These are phyloP conservation scores for Galeruca laticollis DNA, from an alignment of 2,888 invertebrate species.

Conservation along the genomic window DNA sequence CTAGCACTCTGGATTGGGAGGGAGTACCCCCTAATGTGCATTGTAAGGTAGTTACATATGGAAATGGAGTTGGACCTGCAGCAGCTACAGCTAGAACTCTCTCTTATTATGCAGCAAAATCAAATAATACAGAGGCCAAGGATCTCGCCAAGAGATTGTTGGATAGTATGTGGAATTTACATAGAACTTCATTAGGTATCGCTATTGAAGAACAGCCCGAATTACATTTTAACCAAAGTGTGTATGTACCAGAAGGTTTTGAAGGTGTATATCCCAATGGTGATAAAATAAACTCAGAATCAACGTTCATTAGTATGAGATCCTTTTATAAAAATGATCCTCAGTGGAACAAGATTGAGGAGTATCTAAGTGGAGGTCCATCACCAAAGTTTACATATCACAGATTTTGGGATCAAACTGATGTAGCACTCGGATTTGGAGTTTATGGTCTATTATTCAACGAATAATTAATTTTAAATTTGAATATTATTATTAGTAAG, in stretches of 20 bases:
- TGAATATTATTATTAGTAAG: neutral
- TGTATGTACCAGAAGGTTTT: slow-evolving; percentile 50
- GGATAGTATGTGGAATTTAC: slow-evolving; percentile 45
- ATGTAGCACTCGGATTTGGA: slow-evolving; percentile 50
- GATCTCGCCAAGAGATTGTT: slow-evolving; percentile 46
- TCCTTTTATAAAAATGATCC: slow-evolving; percentile 52
- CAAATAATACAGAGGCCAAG: slow-evolving; percentile 45
- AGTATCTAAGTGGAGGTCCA: slow-evolving; percentile 49
- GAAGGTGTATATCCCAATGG: slow-evolving; percentile 52
- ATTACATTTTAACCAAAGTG: slow-evolving; percentile 38
- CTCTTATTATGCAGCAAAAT: slow-evolving; percentile 51
- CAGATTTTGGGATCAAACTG: slow-evolving; percentile 54
- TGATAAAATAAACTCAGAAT: slow-evolving; percentile 48
- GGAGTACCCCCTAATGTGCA: slow-evolving; percentile 46
- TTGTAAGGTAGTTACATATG: slow-evolving; percentile 39
- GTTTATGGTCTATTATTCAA: slow-evolving; percentile 50
- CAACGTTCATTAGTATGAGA: slow-evolving; percentile 48
- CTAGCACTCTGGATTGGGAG: slow-evolving; percentile 43
- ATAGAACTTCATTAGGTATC: slow-evolving; percentile 44
- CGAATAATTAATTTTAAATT: slow-evolving; percentile 40
- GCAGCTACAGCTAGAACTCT: slow-evolving; percentile 50
- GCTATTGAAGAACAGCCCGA: slow-evolving; percentile 43
- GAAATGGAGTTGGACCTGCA: slow-evolving; percentile 47
- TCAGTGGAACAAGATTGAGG: slow-evolving; percentile 48
- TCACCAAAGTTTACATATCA: slow-evolving; percentile 50